Base-by-base conservation (phyloP, 2,113 vertebrate species). In the Axis porcinus region DNA sequence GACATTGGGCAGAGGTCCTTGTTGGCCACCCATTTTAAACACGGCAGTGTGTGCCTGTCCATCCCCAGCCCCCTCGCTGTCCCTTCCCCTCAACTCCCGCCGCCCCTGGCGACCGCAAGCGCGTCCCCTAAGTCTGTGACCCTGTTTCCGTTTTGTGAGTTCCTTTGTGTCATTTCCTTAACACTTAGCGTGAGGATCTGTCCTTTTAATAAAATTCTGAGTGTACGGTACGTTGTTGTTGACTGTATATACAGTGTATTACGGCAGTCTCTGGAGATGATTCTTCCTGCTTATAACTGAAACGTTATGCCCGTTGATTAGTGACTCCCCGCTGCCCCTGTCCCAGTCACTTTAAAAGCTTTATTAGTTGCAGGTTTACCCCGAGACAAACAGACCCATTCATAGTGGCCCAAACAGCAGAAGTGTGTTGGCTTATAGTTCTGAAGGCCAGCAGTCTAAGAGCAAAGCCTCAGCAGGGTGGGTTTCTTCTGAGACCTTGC, bases 271-370 rank as follows among this genome's bases (percentile, higher is more conserved):
- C 40, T 57, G 57, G 50, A 89, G 43, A 11, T 6, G 23, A 28
- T 52, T 84, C 43, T 76, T 76, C 19, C 83, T 76, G 25, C 62
- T 52, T 90, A 84, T 90, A 84, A 60, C 40, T 84, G 50, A 47
- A 84, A 52, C 54, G 76, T 67, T 27, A 52, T 78, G 54, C 14
- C 19, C 2, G 1, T 45, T 62, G 81, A 54, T 60, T 36, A 13
- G 19, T n/a, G 8, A 86, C n/a, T 91, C 87, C 28, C 23, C 21
- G 28, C 52, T 62, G 40, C 15, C 21, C 9, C 28, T 5, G 47
- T 45, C 30, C 13, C 6, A 28, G 54, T 5, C 57, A 11, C 14
- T 95, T 83, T 58, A 87, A n/a, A 7, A 62, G 27, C 62, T 88
- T 84, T 78, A 47, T 91, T 70, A 60, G 40, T 81, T n/a, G 47